Evolutionary conservation across 2,797 vertebrate species (phyloP), one percentile per base, ranked within the genome.

Genomic region (Lutjanus campechanus): DNA sequence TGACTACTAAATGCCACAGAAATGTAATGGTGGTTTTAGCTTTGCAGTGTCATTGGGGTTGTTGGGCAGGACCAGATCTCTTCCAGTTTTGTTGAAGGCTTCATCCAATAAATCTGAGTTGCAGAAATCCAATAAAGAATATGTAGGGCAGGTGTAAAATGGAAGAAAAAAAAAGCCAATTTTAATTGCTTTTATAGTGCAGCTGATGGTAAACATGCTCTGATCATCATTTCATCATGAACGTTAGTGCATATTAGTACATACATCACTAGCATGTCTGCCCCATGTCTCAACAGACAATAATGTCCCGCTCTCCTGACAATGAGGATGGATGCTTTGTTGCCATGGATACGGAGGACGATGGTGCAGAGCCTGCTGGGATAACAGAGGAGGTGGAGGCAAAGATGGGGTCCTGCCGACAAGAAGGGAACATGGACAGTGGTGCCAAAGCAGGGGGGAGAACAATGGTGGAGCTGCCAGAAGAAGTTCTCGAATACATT

Each of bases 401-500:
- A 16, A 96, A 95, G 73, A 87, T 88, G 88, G 90, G 90, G 72
- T 92, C 92, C 66, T 89, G 80, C 53, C 83, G 73, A 70, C 86
- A 91, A 84, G 93, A 94, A 67, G 83, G 78, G 70, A 85, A 79
- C 65, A 76, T 88, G 81, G 93, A 95, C 85, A 86, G 81, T 29
- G 56, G 86, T 91, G 85, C 85, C 83, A 60, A 95, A 93, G 85
- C 82, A 90, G 86, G 79, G n/a, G 91, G 93, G 74, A 94, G 97
- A 66, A 96, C 96, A 0, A 98, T 99, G 97, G 86, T 94, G 71
- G 97, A 99, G 91, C 92, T 99, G 61, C 98, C 98, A 0, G 98
- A 99, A 82, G 98, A 99, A 89, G 98, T 99, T 82, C 91, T 99
- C 69, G 98, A 99, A 88, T 99, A 98, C 66, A 99, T 99, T 89